phyloP scores from a whole-genome alignment of 2,797 vertebrate genomes.

The Acipenser ruthenus region DNA sequence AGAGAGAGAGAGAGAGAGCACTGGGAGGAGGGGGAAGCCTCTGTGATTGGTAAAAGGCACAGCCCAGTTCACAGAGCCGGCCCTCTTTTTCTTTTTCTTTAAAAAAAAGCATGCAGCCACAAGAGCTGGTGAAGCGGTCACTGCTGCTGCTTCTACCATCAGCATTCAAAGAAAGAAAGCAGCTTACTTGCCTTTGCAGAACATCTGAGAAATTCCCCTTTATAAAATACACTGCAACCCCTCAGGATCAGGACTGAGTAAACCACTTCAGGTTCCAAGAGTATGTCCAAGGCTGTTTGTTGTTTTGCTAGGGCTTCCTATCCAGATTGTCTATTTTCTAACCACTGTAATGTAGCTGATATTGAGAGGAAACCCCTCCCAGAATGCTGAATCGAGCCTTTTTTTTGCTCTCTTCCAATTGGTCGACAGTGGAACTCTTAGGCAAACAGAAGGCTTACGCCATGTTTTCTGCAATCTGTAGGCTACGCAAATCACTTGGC shows the following conservation, averaged over 20 bases:
- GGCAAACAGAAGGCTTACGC: not conserved
- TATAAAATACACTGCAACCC: constrained; percentile 10
- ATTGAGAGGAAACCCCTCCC: constrained; percentile 4
- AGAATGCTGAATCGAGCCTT: not conserved
- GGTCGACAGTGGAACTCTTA: not conserved
- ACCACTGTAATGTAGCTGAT: not conserved
- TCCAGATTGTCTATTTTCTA: not conserved
- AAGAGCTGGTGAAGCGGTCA: constrained; percentile 37
- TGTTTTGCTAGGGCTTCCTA: constrained; percentile 2
- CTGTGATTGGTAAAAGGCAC: constrained; percentile 51
- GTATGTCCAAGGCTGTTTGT: too few species aligned
- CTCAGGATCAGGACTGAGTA: constrained; percentile 3
- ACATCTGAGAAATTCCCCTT: not conserved
- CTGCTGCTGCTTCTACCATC: constrained; percentile 24
- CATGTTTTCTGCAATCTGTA: not conserved
- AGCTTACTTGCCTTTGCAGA: constrained; percentile 9
- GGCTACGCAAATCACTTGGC: not conserved
- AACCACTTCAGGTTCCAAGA: constrained; percentile 2
- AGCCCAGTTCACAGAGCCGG: constrained; percentile 22
- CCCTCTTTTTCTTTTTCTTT: constrained; percentile 35
- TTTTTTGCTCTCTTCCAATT: not conserved
- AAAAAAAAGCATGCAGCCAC: constrained; percentile 27
- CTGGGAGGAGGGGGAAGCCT: constrained; percentile 42
- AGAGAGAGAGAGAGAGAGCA: constrained; percentile 37
- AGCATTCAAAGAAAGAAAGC: constrained; percentile 29